phyloP scores from a whole-genome alignment of 2,113 vertebrate genomes.

The Galeopterus variegatus region DNA sequence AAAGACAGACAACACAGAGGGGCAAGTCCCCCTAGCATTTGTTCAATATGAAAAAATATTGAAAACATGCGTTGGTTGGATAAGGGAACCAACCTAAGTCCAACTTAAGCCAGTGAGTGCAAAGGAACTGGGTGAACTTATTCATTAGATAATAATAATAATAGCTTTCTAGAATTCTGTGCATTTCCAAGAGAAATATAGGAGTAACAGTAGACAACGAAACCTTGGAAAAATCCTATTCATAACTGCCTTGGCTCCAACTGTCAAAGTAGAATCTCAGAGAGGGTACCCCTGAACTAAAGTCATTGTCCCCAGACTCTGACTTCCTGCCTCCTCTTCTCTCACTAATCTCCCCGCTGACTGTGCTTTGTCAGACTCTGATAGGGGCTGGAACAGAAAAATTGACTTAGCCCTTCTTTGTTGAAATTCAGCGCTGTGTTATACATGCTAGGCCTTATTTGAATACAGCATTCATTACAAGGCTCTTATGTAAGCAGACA shows the following conservation, averaged over 20 bases:
- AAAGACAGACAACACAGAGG: neutral
- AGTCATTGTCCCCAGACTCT: neutral
- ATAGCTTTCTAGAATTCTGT: conserved; percentile 19
- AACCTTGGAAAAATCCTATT: neutral
- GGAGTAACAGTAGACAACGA: neutral
- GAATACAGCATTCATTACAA: neutral
- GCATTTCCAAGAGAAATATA: conserved; percentile 7
- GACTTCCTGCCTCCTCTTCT: neutral
- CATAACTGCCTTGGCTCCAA: neutral
- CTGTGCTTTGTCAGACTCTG: conserved; percentile 54
- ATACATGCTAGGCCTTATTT: neutral
- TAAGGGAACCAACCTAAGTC: neutral
- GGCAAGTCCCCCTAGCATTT: neutral
- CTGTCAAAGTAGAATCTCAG: conserved; percentile 44
- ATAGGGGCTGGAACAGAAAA: conserved; percentile 4
- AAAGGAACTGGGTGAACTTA: neutral
- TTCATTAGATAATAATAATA: conserved; percentile 25
- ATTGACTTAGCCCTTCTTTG: conserved; percentile 49
- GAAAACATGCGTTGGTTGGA: neutral
- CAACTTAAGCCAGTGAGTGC: neutral
- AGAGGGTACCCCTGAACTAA: neutral
- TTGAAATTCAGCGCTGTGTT: conserved; percentile 14
- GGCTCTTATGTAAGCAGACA: neutral
- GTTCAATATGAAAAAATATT: neutral
- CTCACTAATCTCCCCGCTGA: neutral